Percentiles rank a stretch among this genome's conserved stretches.
phyloP scores from a whole-genome alignment of 2,888 invertebrate species.

The Thecocarcelia acutangulata region DNA sequence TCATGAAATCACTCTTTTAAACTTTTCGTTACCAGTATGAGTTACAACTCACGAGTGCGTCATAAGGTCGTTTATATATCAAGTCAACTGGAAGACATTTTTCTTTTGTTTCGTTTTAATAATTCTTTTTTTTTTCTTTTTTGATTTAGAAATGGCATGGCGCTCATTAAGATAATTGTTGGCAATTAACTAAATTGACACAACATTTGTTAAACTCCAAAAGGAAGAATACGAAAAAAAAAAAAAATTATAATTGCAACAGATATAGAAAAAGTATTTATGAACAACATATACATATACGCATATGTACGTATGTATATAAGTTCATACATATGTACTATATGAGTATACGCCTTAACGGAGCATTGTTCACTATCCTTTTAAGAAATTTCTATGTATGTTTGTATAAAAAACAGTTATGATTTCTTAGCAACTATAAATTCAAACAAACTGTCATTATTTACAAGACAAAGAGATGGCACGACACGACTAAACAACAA shows the following conservation, averaged over 20 bases:
- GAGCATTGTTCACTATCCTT: no score
- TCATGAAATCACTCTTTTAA: conserved; percentile 22
- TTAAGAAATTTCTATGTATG: background rate
- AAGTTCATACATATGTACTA: background rate
- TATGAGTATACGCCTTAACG: no score
- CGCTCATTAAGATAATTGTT: conserved; percentile 80
- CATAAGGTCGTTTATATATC: conserved; percentile 78
- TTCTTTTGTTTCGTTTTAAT: conserved; percentile 60
- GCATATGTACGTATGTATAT: background rate
- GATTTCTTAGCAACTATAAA: conserved; percentile 48
- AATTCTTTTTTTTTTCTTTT: conserved; percentile 39
- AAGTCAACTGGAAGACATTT: conserved; percentile 72
- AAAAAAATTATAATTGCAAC: conserved; percentile 9
- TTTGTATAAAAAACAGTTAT: conserved; percentile 14
- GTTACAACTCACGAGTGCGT: conserved; percentile 68
- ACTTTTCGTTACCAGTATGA: background rate
- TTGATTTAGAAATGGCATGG: conserved; percentile 65
- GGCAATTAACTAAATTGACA: conserved; percentile 80
- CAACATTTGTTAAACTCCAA: conserved; percentile 75
- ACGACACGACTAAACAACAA: conserved; percentile 22
- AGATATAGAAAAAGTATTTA: conserved; percentile 7
- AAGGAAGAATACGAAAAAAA: background rate
- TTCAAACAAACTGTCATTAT: conserved; percentile 39
- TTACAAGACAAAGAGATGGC: conserved; percentile 32
- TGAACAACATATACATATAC: background rate